Percentiles rank a stretch among this genome's conserved stretches.
phyloP scores from a whole-genome alignment of 2,888 invertebrate genomes.

The Morpho deidamia region DNA sequence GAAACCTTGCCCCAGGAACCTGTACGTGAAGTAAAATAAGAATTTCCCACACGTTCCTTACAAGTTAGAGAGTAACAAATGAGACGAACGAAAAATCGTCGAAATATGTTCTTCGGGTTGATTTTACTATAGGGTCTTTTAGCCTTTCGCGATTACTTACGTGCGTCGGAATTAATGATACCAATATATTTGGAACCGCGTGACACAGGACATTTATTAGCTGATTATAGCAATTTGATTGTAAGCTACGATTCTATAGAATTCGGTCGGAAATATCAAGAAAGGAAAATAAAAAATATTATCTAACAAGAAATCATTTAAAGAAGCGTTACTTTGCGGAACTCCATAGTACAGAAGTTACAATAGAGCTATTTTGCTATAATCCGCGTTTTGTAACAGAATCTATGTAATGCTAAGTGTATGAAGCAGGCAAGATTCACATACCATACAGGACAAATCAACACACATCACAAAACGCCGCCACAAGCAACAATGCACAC shows the following conservation, averaged over 20 bases:
- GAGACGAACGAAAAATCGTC: conserved; percentile 64
- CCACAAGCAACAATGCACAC: no score
- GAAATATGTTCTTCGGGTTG: conserved; percentile 64
- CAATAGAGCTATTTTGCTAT: no score
- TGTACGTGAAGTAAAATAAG: conserved; percentile 28
- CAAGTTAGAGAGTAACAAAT: conserved; percentile 64
- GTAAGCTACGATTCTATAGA: background rate
- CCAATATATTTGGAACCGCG: conserved; percentile 41
- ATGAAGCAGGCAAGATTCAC: no score
- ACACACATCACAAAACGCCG: no score
- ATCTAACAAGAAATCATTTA: no score
- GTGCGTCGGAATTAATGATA: conserved; percentile 48
- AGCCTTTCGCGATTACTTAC: conserved; percentile 39
- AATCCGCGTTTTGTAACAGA: no score
- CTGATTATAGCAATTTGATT: conserved; percentile 13
- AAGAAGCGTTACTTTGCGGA: no score
- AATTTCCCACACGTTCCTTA: conserved; percentile 52
- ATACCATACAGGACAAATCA: no score
- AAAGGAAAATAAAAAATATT: no score
- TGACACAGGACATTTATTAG: conserved; percentile 20
- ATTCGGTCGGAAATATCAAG: no score
- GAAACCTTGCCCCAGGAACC: conserved; percentile 18
- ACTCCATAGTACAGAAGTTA: no score
- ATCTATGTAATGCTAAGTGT: no score
- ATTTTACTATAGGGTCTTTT: conserved; percentile 51